A percentile compares a stretch with the other conserved stretches of the same genome.
These are phyloP conservation scores for Plusia festucae DNA, from an alignment of 2,888 invertebrate species.

Conservation along the genomic window DNA sequence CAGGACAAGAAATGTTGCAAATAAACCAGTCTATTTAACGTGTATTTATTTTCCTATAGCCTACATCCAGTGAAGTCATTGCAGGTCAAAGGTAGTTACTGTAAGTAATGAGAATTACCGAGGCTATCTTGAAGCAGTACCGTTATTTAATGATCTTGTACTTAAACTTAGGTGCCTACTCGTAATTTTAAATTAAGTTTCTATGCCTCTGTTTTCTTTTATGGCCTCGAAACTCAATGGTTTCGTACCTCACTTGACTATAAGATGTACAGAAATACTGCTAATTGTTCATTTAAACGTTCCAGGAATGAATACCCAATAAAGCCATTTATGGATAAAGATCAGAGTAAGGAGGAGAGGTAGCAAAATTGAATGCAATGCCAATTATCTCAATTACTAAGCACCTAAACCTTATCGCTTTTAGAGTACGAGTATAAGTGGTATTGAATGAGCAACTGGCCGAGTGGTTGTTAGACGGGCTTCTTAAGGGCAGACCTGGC, in stretches of 20 bases:
- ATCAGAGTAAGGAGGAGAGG: no score
- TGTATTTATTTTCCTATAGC: constrained; percentile 6
- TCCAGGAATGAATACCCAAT: background rate
- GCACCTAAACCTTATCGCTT: background rate
- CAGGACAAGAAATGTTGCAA: constrained; percentile 14
- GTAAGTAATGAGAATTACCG: background rate
- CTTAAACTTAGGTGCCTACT: background rate
- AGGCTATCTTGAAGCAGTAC: background rate
- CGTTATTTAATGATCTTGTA: constrained; percentile 2
- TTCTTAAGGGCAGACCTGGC: constrained; percentile 4
- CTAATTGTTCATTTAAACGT: background rate
- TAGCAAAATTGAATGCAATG: background rate
- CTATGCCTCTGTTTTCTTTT: background rate
- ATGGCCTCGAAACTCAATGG: background rate
- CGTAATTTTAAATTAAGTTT: background rate
- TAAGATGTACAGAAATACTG: background rate
- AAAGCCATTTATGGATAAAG: background rate
- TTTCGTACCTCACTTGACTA: background rate
- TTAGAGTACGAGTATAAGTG: background rate
- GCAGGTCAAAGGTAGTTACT: constrained; percentile 2
- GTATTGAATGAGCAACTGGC: background rate
- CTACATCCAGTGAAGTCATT: constrained; percentile 9
- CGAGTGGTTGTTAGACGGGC: constrained; percentile 4
- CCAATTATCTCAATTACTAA: background rate
- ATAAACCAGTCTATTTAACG: constrained; percentile 29